phyloP scores from a whole-genome alignment of 2,113 vertebrate species.

The Cryptoleucopteryx plumbea region DNA sequence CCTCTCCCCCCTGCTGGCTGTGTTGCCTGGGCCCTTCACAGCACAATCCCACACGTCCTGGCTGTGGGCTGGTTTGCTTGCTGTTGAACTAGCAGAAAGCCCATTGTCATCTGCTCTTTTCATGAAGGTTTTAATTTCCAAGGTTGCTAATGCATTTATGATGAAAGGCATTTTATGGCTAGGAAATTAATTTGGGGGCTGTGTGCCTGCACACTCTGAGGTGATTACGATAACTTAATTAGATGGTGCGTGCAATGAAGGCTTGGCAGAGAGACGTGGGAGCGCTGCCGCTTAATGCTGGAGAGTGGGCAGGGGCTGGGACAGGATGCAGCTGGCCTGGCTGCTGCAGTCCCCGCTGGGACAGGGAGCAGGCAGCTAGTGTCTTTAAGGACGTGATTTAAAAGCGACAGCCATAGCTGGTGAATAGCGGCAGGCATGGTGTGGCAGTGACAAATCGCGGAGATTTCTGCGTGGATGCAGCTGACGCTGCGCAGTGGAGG shows the following conservation, averaged over 20 bases:
- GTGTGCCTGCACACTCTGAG: not conserved
- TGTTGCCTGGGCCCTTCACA: not conserved
- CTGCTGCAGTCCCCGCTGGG: not conserved
- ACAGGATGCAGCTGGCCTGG: not conserved
- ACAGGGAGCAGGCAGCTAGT: not conserved
- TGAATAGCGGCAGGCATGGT: not conserved
- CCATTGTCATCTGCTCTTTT: not conserved
- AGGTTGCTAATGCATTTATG: constrained; percentile 36
- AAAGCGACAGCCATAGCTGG: not conserved
- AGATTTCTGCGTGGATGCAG: not conserved
- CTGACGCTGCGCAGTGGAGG: not conserved
- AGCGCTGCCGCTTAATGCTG: not conserved
- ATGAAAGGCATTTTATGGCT: constrained; percentile 35
- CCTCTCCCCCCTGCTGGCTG: not conserved
- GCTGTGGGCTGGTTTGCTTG: not conserved
- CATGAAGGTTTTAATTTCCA: not conserved
- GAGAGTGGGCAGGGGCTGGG: not conserved
- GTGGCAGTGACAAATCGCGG: accelerated
- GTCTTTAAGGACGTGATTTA: not conserved
- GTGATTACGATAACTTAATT: constrained; percentile 45
- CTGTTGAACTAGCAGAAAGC: not conserved
- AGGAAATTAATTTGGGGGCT: constrained; percentile 51
- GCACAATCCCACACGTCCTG: not conserved
- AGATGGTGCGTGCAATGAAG: not conserved
- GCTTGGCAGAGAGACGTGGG: not conserved